These are phyloP conservation scores for Lasioglossum albipes DNA, from an alignment of 1,140 invertebrate genomes.

Conservation along the genomic window DNA sequence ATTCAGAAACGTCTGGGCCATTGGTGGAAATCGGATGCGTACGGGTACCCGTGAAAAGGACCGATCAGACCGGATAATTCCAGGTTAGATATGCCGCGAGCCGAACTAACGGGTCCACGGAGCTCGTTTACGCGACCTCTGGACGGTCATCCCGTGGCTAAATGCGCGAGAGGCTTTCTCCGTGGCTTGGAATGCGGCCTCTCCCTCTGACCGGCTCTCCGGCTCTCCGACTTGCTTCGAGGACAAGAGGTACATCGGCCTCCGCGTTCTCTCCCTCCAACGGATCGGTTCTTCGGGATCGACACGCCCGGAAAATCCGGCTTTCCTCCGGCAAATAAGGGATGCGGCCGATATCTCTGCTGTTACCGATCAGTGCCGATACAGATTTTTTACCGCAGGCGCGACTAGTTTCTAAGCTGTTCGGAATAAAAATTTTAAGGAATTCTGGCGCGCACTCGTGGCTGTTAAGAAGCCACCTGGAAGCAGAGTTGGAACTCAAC, in stretches of 20 bases:
- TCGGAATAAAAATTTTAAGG: no score
- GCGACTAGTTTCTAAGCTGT: no score
- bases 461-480: no score
- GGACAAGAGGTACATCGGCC: constrained; percentile 49
- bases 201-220: constrained; percentile 51
- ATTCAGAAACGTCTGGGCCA: background rate
- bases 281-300: background rate
- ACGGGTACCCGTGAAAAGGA: background rate
- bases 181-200: constrained; percentile 69
- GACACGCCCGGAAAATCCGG: constrained; percentile 4
- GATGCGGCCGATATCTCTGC: background rate
- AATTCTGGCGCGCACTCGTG: no score
- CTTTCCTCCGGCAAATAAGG: background rate
- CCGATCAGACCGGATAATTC: constrained; percentile 27
- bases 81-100: constrained; percentile 31
- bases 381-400: no score
- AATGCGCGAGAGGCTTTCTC: constrained; percentile 73
- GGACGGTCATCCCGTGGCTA: constrained; percentile 52
- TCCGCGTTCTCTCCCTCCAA: constrained; percentile 46
- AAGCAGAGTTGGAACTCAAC: no score
- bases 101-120: constrained; percentile 40
- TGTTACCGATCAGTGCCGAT: background rate
- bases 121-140: constrained; percentile 50
- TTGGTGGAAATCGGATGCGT: background rate
- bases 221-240: constrained; percentile 21